phyloP scores from a whole-genome alignment of 1,140 invertebrate genomes.

The Melipona quadrifasciata region DNA sequence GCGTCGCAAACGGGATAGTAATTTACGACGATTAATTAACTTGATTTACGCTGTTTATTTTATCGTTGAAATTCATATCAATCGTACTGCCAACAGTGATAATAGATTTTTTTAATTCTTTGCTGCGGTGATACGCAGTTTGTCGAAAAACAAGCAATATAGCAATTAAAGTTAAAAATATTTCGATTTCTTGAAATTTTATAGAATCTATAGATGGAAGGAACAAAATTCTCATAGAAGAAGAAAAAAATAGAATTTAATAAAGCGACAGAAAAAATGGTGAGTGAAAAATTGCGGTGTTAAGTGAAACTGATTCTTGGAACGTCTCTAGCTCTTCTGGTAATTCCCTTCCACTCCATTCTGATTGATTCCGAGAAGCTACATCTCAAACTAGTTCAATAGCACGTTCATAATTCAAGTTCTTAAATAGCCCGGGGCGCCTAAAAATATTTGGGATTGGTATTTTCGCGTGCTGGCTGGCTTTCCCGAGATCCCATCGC shows the following conservation, averaged over 20 bases:
- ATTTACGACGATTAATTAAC: slow-evolving; percentile 5
- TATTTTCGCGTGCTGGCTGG: neutral
- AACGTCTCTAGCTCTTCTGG: no score
- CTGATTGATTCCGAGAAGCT: neutral
- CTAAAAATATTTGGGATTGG: neutral
- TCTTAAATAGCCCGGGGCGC: no score
- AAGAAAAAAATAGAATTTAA: neutral
- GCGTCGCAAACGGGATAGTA: neutral
- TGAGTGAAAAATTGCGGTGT: no score
- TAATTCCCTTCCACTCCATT: no score
- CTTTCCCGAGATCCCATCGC: neutral
- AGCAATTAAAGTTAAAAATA: neutral
- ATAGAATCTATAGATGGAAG: neutral
- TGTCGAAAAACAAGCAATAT: neutral
- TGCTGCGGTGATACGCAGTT: neutral
- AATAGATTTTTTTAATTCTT: neutral
- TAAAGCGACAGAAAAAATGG: neutral
- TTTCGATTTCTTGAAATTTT: neutral
- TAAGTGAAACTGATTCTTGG: no score
- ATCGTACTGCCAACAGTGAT: neutral
- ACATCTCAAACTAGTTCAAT: neutral
- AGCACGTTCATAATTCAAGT: neutral
- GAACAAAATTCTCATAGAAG: no score
- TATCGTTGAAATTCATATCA: neutral
- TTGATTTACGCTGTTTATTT: neutral